Conservation (phyloP, 2,797 vertebrate species). For the Enteromius mattozi region DNA sequence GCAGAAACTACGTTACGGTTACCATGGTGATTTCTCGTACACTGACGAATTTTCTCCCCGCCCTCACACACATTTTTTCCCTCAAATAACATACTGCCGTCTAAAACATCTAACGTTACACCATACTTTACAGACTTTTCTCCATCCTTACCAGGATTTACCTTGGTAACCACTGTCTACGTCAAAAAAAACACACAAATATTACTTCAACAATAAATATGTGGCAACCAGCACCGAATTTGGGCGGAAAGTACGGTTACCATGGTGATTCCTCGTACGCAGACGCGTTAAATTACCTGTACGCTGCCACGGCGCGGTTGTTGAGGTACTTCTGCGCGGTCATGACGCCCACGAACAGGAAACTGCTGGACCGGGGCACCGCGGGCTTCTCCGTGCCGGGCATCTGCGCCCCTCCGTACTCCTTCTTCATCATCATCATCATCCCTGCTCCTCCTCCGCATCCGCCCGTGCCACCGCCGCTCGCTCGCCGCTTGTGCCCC, state of each 20-base stretch:
- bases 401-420: conserved; percentile 65
- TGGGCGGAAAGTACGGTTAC: background rate
- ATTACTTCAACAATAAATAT: no score
- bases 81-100: no score
- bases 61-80: background rate
- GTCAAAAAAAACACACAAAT: background rate
- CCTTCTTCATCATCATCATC: conserved; percentile 70
- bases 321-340: conserved; percentile 97
- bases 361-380: conserved; percentile 75
- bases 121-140: background rate
- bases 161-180: background rate
- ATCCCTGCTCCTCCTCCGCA: conserved; percentile 55
- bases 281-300: conserved; percentile 79
- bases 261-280: background rate
- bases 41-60: no score
- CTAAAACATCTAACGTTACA: no score
- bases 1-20: no score
- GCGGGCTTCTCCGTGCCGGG: conserved; percentile 69
- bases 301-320: conserved; percentile 89
- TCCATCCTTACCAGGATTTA: no score
- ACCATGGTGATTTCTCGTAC: no score
- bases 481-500: conserved; percentile 82
- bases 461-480: conserved; percentile 69
- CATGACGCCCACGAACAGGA: conserved; percentile 96
- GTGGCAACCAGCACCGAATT: background rate